Conservation (phyloP, 2,797 vertebrate genomes). For the Catostomus latipinnis region DNA sequence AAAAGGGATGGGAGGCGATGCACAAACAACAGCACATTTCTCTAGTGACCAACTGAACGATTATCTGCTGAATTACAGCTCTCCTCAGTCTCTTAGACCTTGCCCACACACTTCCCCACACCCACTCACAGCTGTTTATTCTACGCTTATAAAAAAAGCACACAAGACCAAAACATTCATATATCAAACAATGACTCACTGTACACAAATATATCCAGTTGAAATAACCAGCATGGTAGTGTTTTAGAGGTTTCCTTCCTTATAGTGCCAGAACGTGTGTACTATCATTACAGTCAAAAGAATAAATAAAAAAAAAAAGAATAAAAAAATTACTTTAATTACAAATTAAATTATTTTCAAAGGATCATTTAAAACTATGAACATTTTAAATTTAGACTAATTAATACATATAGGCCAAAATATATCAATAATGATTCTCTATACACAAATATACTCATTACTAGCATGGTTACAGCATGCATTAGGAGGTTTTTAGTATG, state of each 20-base stretch:
- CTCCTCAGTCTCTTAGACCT: conserved; percentile 49
- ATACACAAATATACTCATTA: not conserved
- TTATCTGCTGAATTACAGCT: conserved; percentile 41
- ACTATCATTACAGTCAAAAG: too few relatives aligned
- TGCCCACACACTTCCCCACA: conserved; percentile 1
- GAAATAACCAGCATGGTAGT: not conserved
- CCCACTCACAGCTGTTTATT: conserved; percentile 43
- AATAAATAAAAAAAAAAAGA: too few relatives aligned
- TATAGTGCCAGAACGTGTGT: too few relatives aligned
- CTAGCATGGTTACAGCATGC: not conserved
- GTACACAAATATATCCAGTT: not conserved
- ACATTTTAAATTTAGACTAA: too few relatives aligned
- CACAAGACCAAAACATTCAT: not conserved
- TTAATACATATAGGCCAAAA: too few relatives aligned
- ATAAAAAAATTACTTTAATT: too few relatives aligned
- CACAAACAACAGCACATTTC: conserved; percentile 44
- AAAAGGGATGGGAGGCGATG: not conserved
- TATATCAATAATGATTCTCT: not conserved
- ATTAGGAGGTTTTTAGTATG: too few relatives aligned
- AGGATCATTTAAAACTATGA: too few relatives aligned
- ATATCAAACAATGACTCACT: not conserved
- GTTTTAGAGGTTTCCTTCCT: not conserved
- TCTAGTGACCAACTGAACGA: conserved; percentile 38
- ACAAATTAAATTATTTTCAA: too few relatives aligned
- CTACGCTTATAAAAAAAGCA: not conserved